Evolutionary conservation across 2,113 vertebrate species (phyloP).

Genomic region (Nothoprocta pentlandii): DNA sequence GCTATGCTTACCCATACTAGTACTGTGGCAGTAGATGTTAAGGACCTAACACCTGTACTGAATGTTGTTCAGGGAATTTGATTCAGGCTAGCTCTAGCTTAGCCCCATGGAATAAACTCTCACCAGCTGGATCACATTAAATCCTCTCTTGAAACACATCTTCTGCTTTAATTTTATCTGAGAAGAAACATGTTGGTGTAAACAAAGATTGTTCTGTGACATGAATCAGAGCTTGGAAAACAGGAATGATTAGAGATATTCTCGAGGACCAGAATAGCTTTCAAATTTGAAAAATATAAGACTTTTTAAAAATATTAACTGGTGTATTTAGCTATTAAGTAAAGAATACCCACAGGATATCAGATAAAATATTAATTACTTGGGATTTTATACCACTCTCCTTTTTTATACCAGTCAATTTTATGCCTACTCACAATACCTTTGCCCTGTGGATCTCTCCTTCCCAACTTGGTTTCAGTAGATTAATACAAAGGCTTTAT

Average conservation of each 20-base stretch:
- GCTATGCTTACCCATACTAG: neutral
- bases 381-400: neutral
- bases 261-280: neutral
- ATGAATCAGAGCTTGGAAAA: neutral
- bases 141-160: neutral
- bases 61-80: neutral
- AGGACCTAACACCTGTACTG: neutral
- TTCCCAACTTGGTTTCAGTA: neutral
- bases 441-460: neutral
- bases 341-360: neutral
- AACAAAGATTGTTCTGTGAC: neutral
- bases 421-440: neutral
- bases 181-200: neutral
- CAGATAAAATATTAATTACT: neutral
- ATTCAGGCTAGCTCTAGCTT: neutral
- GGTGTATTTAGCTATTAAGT: neutral
- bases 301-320: neutral
- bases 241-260: neutral
- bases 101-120: neutral
- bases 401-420: neutral
- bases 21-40: neutral
- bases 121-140: neutral
- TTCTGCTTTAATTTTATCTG: neutral
- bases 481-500: neutral
- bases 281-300: neutral